Conservation (phyloP, 2,888 invertebrate genomes). For the Saturnia japonica region DNA sequence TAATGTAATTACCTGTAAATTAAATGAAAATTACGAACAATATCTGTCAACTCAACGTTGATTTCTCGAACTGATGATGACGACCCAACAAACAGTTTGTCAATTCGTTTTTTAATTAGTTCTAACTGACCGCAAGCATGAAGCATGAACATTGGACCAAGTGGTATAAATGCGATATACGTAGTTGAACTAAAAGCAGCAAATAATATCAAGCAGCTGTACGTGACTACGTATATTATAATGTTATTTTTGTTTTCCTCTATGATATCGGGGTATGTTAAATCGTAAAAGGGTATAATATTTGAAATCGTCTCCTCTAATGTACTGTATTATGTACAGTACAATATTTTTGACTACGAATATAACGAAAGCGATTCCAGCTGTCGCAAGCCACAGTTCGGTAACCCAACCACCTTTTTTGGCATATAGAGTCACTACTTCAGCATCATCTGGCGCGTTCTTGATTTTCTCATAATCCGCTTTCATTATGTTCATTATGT, state of each 20-base stretch:
- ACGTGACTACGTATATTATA: slow-evolving; percentile 28
- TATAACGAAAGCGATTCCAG: accelerated
- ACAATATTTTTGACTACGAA: slow-evolving; percentile 37
- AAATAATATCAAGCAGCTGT: slow-evolving; percentile 25
- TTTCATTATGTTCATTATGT: slow-evolving; percentile 42
- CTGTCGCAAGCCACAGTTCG: slow-evolving; percentile 41
- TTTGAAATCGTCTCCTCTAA: slow-evolving; percentile 33
- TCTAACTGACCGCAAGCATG: slow-evolving; percentile 59
- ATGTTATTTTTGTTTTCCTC: slow-evolving; percentile 39
- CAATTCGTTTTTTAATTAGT: slow-evolving; percentile 39
- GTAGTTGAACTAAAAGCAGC: slow-evolving; percentile 34
- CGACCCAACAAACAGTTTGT: slow-evolving; percentile 37
- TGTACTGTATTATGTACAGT: slow-evolving; percentile 34
- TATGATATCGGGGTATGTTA: slow-evolving; percentile 40
- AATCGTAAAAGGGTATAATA: slow-evolving; percentile 39
- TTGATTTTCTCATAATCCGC: slow-evolving; percentile 39
- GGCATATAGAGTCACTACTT: slow-evolving; percentile 36
- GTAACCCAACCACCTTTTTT: slow-evolving; percentile 36
- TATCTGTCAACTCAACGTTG: slow-evolving; percentile 33
- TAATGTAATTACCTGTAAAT: slow-evolving; percentile 39
- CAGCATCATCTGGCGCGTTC: slow-evolving; percentile 33
- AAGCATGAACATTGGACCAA: slow-evolving; percentile 55
- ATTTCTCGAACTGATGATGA: slow-evolving; percentile 30
- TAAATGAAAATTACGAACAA: slow-evolving; percentile 40
- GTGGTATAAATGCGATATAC: slow-evolving; percentile 46